Evolutionary conservation across 2,113 vertebrate genomes (phyloP), one percentile per base, ranked within the genome.

Genomic region (Poeciliopsis retropinna): DNA sequence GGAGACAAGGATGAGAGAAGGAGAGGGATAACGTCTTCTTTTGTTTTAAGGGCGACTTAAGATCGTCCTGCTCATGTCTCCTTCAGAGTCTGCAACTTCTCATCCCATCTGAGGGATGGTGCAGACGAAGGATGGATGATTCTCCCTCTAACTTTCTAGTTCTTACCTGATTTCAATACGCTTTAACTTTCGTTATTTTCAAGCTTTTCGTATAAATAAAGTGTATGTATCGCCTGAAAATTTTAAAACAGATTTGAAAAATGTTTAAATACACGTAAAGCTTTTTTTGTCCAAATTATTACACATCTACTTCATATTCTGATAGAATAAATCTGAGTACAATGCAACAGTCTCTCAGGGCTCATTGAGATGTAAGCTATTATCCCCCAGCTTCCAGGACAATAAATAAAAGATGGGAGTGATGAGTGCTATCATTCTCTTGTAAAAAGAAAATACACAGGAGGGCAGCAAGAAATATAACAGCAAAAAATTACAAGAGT

Each of bases 11-110:
- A 91, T 92, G 85, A 92, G 89, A 88, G 87, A 75, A 67, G 61
- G 85, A 78, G 87, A 87, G 64, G 94, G 94, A 94, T 95, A 92
- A 95, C 44, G 85, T 93, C 87, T 92, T 88, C 91, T 92, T 93
- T 94, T 91, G 89, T 93, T 93, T 94, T 94, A 94, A 95, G 92
- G 91, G 93, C 90, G 81, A 92, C 92, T 93, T 92, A 80, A 93
- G 93, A 93, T 92, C 91, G 77, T 62, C 83, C 87, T 76, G 51
- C 83, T 73, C 76, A 71, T 57, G 83, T 90, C 90, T 88, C 86
- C 89, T 89, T 91, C 90, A 88, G 73, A 78, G 72, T 72, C 76
- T 47, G 15, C 3, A 62, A 84, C 74, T 79, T 76, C 79, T 88
- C 78, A 86, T 90, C 83, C 85, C 34, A 51, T 81, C 83, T 88